Percentiles rank a stretch among this genome's conserved stretches.
phyloP scores from a whole-genome alignment of 1,140 invertebrate species.

The Micrasema longulum region DNA sequence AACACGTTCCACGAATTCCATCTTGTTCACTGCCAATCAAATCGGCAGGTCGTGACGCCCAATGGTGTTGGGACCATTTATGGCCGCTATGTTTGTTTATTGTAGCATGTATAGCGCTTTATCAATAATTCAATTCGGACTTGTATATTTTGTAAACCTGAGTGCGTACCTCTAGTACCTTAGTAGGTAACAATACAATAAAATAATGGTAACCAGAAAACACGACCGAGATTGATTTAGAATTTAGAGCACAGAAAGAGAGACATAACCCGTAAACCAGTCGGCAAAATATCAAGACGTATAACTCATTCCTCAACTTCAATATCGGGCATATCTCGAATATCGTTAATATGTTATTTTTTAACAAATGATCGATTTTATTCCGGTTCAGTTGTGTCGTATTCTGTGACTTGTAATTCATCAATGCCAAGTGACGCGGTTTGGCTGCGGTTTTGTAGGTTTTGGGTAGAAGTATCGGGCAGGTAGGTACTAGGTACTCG shows the following conservation, averaged over 20 bases:
- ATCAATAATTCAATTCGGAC: constrained; percentile 31
- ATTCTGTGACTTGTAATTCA: constrained; percentile 20
- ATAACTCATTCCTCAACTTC: too few species aligned
- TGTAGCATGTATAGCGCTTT: constrained; percentile 20
- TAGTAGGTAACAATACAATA: background rate
- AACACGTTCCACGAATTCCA: constrained; percentile 6
- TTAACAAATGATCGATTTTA: too few species aligned
- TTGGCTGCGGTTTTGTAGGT: background rate
- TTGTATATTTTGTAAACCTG: constrained; percentile 21
- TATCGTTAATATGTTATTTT: too few species aligned
- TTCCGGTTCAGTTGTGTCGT: background rate
- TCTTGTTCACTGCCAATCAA: constrained; percentile 30
- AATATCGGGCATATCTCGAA: too few species aligned
- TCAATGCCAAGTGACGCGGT: constrained; percentile 12
- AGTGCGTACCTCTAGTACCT: background rate
- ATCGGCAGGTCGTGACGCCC: background rate
- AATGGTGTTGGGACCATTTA: constrained; percentile 4
- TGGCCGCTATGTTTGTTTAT: constrained; percentile 18
- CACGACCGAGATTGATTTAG: too few species aligned
- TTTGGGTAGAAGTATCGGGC: too few species aligned
- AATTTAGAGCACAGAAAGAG: too few species aligned
- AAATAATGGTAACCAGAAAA: too few species aligned
- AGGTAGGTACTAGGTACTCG: too few species aligned
- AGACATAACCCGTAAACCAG: too few species aligned
- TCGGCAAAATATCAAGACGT: too few species aligned